Evolutionary conservation across 2,888 invertebrate genomes (phyloP).

Genomic region (Cosmorhoe ocellata): DNA sequence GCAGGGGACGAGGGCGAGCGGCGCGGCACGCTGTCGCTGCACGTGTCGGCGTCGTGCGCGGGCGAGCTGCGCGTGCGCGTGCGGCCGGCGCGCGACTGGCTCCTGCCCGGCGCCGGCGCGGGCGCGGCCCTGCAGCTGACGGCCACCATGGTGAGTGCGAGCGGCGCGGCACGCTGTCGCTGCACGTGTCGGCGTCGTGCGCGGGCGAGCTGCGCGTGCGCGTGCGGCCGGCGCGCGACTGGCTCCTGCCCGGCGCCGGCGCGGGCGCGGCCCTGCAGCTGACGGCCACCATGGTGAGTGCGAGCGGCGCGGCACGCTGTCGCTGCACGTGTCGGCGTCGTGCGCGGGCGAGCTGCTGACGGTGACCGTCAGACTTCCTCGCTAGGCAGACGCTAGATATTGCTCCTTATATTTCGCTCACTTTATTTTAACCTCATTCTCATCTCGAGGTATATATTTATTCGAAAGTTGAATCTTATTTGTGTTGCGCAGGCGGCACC

Average conservation of each 20-base stretch:
- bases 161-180: constrained; percentile 50
- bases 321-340: constrained; percentile 64
- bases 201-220: constrained; percentile 46
- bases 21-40: constrained; percentile 52
- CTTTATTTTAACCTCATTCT: too few relatives aligned
- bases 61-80: constrained; percentile 47
- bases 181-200: constrained; percentile 68
- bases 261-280: too few relatives aligned
- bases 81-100: constrained; percentile 49
- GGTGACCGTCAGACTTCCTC: too few relatives aligned
- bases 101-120: too few relatives aligned
- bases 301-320: constrained; percentile 48
- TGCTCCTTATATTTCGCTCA: too few relatives aligned
- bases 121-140: constrained; percentile 33
- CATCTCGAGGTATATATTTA: too few relatives aligned
- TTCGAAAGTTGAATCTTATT: too few relatives aligned
- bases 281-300: constrained; percentile 31
- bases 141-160: constrained; percentile 29
- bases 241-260: constrained; percentile 46
- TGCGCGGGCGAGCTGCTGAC: constrained; percentile 51
- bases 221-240: constrained; percentile 47
- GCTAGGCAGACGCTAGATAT: too few relatives aligned
- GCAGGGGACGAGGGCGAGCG: too few relatives aligned
- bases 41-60: constrained; percentile 63
- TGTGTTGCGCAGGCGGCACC: constrained; percentile 59